Percentiles rank a stretch among this genome's conserved stretches.
These are phyloP conservation scores for Elymnias hypermnestra DNA, from an alignment of 1,140 invertebrate genomes.

Conservation along the genomic window DNA sequence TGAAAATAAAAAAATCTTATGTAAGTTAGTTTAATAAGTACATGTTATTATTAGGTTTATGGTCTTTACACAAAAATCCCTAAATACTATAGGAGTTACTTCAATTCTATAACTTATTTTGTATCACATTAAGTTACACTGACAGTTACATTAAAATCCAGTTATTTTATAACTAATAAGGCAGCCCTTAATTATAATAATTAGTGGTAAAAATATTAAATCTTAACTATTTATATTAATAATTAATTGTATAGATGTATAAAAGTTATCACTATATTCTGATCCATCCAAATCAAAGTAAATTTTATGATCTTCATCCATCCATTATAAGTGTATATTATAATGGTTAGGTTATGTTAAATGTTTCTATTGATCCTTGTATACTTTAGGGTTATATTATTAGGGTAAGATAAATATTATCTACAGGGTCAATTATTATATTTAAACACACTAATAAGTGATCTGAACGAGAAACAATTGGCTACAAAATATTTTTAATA, in stretches of 20 bases:
- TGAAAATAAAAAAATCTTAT: constrained; percentile 15
- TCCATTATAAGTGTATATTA: neutral
- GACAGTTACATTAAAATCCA: no score
- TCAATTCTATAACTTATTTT: no score
- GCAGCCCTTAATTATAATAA: constrained; percentile 10
- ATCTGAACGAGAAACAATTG: no score
- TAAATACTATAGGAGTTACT: neutral
- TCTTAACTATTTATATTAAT: constrained; percentile 35
- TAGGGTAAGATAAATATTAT: neutral
- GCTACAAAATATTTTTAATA: no score
- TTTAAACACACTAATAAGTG: no score
- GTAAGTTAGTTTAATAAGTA: constrained; percentile 10
- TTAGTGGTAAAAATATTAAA: constrained; percentile 7
- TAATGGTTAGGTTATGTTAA: no score
- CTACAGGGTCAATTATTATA: neutral
- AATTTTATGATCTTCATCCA: constrained; percentile 1
- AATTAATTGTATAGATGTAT: constrained; percentile 30
- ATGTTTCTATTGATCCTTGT: no score
- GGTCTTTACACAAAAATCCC: neutral
- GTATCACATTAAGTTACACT: no score
- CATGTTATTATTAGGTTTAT: neutral
- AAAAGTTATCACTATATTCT: constrained; percentile 14
- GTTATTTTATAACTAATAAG: no score
- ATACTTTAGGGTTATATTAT: no score
- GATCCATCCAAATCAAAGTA: neutral